A percentile compares a stretch with the other conserved stretches of the same genome.
Conservation (phyloP, 2,888 invertebrate genomes). For the Apamea monoglypha region DNA sequence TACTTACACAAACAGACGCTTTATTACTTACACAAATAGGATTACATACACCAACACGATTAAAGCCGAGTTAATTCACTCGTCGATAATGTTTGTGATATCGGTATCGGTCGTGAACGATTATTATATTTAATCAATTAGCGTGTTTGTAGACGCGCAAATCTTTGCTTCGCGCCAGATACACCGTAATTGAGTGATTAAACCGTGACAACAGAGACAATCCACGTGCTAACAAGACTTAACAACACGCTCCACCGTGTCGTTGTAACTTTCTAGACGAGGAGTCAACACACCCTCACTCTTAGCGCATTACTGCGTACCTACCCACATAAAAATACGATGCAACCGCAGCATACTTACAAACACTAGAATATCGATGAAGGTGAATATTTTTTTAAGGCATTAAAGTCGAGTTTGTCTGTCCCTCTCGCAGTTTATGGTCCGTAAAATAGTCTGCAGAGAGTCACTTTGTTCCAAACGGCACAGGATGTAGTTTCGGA, state of each 20-base stretch:
- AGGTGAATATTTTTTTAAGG: constrained; percentile 75
- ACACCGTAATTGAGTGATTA: constrained; percentile 70
- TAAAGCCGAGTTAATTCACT: constrained; percentile 54
- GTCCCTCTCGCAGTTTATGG: constrained; percentile 77
- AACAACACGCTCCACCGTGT: constrained; percentile 72
- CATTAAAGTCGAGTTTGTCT: constrained; percentile 73
- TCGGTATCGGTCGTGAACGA: constrained; percentile 53
- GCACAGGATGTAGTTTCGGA: constrained; percentile 80
- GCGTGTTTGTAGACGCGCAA: constrained; percentile 68
- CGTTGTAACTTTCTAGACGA: constrained; percentile 76
- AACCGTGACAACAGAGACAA: constrained; percentile 72
- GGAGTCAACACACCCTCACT: constrained; percentile 64
- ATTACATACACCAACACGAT: constrained; percentile 62
- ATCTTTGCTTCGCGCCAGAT: constrained; percentile 66
- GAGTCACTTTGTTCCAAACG: constrained; percentile 82
- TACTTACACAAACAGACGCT: constrained; percentile 76
- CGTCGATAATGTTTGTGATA: constrained; percentile 37
- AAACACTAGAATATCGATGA: constrained; percentile 67
- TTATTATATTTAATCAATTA: constrained; percentile 70
- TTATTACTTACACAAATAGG: constrained; percentile 66
- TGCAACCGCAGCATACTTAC: constrained; percentile 41
- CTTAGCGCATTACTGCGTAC: constrained; percentile 29
- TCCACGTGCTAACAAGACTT: constrained; percentile 74
- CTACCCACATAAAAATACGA: constrained; percentile 43
- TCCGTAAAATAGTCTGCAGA: constrained; percentile 82